phyloP scores from a whole-genome alignment of 2,113 vertebrate genomes.

The Chelonoidis abingdonii region DNA sequence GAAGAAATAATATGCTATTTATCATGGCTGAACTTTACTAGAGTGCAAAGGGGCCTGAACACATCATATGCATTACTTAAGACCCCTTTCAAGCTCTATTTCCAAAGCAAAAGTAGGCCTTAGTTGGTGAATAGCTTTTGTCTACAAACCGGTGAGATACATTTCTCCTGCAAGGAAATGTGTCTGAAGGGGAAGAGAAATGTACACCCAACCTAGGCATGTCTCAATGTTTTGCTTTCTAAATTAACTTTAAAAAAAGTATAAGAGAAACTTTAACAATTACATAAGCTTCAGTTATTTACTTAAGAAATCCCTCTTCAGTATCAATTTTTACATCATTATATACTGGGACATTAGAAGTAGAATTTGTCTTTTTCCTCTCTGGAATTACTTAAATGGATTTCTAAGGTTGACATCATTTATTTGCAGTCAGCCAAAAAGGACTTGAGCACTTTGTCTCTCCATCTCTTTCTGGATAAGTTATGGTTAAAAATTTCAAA shows the following conservation, averaged over 20 bases:
- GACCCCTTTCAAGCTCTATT: not conserved
- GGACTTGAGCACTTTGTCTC: not conserved
- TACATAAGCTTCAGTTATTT: not conserved
- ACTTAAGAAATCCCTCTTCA: not conserved
- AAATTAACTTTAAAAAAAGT: not conserved
- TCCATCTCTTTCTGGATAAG: not conserved
- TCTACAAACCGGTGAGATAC: not conserved
- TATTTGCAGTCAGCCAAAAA: not conserved
- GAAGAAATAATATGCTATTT: not conserved
- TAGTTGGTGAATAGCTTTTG: not conserved
- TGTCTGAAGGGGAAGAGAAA: rapidly evolving
- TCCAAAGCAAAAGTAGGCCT: not conserved
- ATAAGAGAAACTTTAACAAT: rapidly evolving
- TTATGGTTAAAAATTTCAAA: not conserved
- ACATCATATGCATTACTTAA: not conserved
- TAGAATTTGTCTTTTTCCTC: not conserved
- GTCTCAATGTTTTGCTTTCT: not conserved
- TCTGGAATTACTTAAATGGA: not conserved
- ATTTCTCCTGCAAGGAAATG: not conserved
- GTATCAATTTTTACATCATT: not conserved
- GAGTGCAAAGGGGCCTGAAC: not conserved
- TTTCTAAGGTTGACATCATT: not conserved
- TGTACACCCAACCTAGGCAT: not conserved
- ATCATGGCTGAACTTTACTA: not conserved
- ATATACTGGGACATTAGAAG: not conserved